A percentile compares a stretch with the other conserved stretches of the same genome.
Evolutionary conservation across 2,797 vertebrate species (phyloP).

Genomic region (Synanceia verrucosa): DNA sequence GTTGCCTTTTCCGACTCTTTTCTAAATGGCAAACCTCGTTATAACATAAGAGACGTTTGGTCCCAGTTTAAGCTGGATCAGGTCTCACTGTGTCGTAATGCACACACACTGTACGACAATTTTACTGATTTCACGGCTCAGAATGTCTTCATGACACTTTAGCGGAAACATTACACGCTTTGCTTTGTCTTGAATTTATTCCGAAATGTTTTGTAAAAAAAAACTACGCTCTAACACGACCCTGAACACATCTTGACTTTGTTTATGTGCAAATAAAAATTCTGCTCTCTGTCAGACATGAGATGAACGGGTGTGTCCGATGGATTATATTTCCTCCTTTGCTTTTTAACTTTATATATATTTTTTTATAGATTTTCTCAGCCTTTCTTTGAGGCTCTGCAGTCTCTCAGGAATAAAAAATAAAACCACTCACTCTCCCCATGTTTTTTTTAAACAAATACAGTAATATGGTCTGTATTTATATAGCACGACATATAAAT

Average conservation of each 20-base stretch:
- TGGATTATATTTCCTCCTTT: too few relatives aligned
- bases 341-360: neutral
- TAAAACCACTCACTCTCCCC: neutral
- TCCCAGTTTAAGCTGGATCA: neutral
- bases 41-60: slow-evolving; percentile 6
- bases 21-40: slow-evolving; percentile 15
- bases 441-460: neutral
- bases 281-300: neutral
- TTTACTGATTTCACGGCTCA: slow-evolving; percentile 1
- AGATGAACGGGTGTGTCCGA: neutral
- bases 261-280: neutral
- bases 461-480: too few relatives aligned
- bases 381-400: neutral
- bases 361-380: too few relatives aligned
- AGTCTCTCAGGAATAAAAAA: neutral
- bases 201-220: slow-evolving; percentile 1
- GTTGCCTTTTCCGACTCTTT: slow-evolving; percentile 6
- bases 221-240: neutral
- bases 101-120: neutral
- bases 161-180: slow-evolving; percentile 3
- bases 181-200: neutral
- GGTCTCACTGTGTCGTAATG: neutral
- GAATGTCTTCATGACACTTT: neutral
- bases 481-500: too few relatives aligned
- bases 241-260: neutral